phyloP scores from a whole-genome alignment of 1,140 invertebrate species.

The Drosophila obscura region DNA sequence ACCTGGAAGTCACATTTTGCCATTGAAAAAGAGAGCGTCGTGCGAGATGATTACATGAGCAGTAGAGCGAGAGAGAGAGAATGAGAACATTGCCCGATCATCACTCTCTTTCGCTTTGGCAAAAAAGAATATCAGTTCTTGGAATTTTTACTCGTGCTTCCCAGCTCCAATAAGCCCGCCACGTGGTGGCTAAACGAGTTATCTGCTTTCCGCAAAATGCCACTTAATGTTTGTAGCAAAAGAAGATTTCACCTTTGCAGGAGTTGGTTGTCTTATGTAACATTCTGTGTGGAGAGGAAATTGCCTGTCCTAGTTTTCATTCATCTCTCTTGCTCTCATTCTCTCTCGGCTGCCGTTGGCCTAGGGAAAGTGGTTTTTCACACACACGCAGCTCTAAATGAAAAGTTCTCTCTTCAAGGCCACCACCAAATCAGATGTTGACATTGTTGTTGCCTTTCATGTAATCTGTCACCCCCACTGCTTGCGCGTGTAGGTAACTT shows the following conservation, averaged over 20 bases:
- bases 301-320: slow-evolving; percentile 27
- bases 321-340: slow-evolving; percentile 36
- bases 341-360: slow-evolving; percentile 40
- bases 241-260: slow-evolving; percentile 13
- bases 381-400: slow-evolving; percentile 26
- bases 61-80: slow-evolving; percentile 9
- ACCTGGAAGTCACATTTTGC: slow-evolving; percentile 54
- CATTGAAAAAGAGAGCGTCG: slow-evolving; percentile 61
- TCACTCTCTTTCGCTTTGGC: slow-evolving; percentile 13
- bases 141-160: slow-evolving; percentile 31
- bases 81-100: slow-evolving; percentile 21
- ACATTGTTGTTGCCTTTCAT: slow-evolving; percentile 59
- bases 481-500: slow-evolving; percentile 42
- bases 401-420: slow-evolving; percentile 50
- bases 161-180: slow-evolving; percentile 38
- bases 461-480: neutral
- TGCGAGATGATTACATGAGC: slow-evolving; percentile 66
- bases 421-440: slow-evolving; percentile 40
- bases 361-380: slow-evolving; percentile 55
- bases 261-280: slow-evolving; percentile 61
- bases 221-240: slow-evolving; percentile 1
- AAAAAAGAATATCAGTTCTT: slow-evolving; percentile 35
- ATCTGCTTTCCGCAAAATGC: neutral
- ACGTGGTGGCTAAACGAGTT: slow-evolving; percentile 69
- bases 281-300: slow-evolving; percentile 26